phyloP scores from a whole-genome alignment of 2,797 vertebrate species.

The Galaxias olidus region DNA sequence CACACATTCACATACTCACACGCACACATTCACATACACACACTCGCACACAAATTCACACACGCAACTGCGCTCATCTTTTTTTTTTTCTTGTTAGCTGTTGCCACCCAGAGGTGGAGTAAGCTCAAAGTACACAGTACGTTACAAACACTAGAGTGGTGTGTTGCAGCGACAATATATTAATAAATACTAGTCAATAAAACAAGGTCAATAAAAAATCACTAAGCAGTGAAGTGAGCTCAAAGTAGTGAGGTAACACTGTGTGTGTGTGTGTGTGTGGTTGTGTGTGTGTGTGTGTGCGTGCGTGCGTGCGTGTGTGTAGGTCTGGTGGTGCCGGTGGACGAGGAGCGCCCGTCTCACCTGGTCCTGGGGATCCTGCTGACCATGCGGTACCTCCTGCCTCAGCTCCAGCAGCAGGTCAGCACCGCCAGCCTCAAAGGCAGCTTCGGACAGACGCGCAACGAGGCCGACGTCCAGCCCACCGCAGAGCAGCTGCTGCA shows the following conservation, averaged over 20 bases:
- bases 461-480: conserved; percentile 93
- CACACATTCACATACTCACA: too few relatives aligned
- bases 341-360: conserved; percentile 86
- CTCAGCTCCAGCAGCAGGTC: conserved; percentile 93
- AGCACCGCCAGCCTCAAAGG: conserved; percentile 94
- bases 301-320: not conserved
- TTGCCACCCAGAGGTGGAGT: too few relatives aligned
- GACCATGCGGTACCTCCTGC: conserved; percentile 92
- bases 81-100: too few relatives aligned
- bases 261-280: not conserved
- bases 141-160: not conserved
- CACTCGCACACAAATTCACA: too few relatives aligned
- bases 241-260: not conserved
- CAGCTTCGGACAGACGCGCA: conserved; percentile 93
- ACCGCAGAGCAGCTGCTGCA: conserved; percentile 89
- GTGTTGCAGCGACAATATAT: not conserved
- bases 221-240: too few relatives aligned
- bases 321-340: conserved; percentile 78
- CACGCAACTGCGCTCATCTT: too few relatives aligned
- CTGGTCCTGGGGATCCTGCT: conserved; percentile 91
- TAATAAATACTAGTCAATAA: too few relatives aligned
- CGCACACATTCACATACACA: too few relatives aligned
- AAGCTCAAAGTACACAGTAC: too few relatives aligned
- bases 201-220: too few relatives aligned
- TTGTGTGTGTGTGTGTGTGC: not conserved